Conservation (phyloP, 2,888 invertebrate species). For the Agelastica alni region DNA sequence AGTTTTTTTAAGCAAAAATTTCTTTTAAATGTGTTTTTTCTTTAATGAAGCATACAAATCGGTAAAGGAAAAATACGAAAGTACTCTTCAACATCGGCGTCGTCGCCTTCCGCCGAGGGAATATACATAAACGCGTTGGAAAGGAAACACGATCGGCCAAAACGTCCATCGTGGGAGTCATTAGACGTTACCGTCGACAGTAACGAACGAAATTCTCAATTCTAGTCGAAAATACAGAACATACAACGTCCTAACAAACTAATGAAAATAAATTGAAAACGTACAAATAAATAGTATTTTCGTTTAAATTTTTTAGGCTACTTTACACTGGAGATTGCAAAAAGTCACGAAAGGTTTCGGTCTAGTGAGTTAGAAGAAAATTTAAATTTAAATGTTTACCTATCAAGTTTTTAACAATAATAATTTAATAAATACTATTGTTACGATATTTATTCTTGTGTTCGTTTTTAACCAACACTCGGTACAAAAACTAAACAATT, state of each 20-base stretch:
- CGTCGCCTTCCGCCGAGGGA: slow-evolving; percentile 1
- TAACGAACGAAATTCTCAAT: slow-evolving; percentile 16
- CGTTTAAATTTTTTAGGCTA: slow-evolving; percentile 18
- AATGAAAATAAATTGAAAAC: slow-evolving; percentile 24
- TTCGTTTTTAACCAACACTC: too few species aligned
- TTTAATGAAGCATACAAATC: background rate
- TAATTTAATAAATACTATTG: too few species aligned
- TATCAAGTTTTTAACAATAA: too few species aligned
- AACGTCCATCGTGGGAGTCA: slow-evolving; percentile 31
- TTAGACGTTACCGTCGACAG: slow-evolving; percentile 17
- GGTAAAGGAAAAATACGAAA: background rate
- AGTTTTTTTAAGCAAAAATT: too few species aligned
- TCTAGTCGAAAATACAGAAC: slow-evolving; percentile 16
- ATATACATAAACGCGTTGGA: slow-evolving; percentile 17
- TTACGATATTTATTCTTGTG: too few species aligned
- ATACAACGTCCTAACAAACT: slow-evolving; percentile 18
- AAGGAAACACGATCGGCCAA: slow-evolving; percentile 25
- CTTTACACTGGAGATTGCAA: slow-evolving; percentile 3
- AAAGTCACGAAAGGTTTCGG: too few species aligned
- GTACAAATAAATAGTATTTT: slow-evolving; percentile 15
- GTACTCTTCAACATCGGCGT: background rate
- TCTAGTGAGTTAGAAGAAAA: background rate
- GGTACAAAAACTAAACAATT: too few species aligned
- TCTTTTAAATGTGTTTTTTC: too few species aligned
- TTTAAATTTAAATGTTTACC: too few species aligned